Percentiles rank a stretch among this genome's conserved stretches.
phyloP scores from a whole-genome alignment of 92 coral and sea anemone species.

The Hydrozoanthus gracilis region DNA sequence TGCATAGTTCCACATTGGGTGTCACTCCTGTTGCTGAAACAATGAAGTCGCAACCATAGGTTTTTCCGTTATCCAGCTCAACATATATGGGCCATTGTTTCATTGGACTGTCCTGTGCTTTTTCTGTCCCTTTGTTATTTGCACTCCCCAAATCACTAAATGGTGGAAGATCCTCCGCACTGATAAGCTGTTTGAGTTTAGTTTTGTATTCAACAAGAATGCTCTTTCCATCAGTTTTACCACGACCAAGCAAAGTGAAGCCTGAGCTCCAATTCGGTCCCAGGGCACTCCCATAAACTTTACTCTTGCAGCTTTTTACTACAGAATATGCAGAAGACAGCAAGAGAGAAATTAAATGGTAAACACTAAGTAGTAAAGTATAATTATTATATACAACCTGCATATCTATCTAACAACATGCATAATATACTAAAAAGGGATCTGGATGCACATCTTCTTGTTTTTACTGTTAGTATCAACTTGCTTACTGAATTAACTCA shows the following conservation, averaged over 20 bases:
- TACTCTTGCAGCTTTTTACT: conserved; percentile 2
- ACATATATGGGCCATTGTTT: conserved; percentile 84
- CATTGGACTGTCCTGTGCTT: not conserved
- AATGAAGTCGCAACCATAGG: conserved; percentile 89
- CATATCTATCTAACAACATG: too few species aligned
- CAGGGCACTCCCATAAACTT: conserved; percentile 83
- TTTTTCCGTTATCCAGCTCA: conserved; percentile 71
- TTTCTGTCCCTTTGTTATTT: not conserved
- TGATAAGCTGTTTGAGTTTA: conserved; percentile 65
- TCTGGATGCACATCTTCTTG: too few species aligned
- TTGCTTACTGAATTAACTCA: too few species aligned
- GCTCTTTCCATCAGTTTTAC: conserved; percentile 43
- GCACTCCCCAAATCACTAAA: conserved; percentile 36
- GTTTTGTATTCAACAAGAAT: conserved; percentile 81
- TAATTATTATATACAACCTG: too few species aligned
- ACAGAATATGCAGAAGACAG: not conserved
- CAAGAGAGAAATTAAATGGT: too few species aligned
- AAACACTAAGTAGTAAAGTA: too few species aligned
- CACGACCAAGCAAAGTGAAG: conserved; percentile 63
- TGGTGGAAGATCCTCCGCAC: conserved; percentile 55
- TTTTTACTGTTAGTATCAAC: too few species aligned
- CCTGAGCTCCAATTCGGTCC: conserved; percentile 92
- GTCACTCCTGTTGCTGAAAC: conserved; percentile 96
- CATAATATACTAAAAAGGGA: too few species aligned
- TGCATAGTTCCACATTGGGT: conserved; percentile 78